These are phyloP conservation scores for Schizotus pectinicornis DNA, from an alignment of 2,888 invertebrate species.

Conservation along the genomic window DNA sequence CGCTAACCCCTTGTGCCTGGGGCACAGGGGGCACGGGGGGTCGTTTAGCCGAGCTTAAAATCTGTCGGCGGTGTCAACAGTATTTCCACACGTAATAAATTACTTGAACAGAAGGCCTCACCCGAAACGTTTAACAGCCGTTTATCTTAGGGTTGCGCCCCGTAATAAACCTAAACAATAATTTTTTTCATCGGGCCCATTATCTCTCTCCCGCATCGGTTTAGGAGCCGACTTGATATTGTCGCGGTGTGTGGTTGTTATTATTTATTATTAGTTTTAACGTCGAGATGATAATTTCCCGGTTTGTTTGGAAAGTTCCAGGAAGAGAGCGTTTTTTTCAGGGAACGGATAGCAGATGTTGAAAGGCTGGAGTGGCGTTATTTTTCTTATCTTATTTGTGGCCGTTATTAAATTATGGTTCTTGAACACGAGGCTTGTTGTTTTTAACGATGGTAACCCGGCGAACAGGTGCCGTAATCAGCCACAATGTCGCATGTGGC, in stretches of 20 bases:
- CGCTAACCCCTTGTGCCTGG: slow-evolving; percentile 11
- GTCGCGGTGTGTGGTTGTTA: background rate
- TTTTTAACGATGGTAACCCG: slow-evolving; percentile 21
- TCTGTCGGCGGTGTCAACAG: slow-evolving; percentile 6
- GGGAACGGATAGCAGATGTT: slow-evolving; percentile 10
- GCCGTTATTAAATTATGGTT: slow-evolving; percentile 23
- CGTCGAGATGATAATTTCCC: slow-evolving; percentile 13
- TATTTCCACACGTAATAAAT: slow-evolving; percentile 26
- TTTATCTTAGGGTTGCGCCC: slow-evolving; percentile 5
- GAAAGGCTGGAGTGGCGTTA: slow-evolving; percentile 7
- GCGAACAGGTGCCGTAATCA: slow-evolving; percentile 15
- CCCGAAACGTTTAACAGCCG: slow-evolving; percentile 9
- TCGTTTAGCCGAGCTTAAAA: slow-evolving; percentile 19
- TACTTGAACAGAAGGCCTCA: background rate
- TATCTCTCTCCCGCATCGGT: background rate
- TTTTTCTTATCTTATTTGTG: slow-evolving; percentile 25
- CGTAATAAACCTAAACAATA: slow-evolving; percentile 4
- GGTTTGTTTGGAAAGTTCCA: slow-evolving; percentile 11
- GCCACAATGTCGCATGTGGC: background rate
- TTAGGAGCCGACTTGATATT: too few relatives aligned
- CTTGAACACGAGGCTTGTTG: slow-evolving; percentile 19
- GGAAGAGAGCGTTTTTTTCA: too few relatives aligned
- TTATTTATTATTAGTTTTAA: slow-evolving; percentile 10
- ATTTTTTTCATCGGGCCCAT: slow-evolving; percentile 5
- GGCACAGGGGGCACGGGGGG: too few relatives aligned